Base-by-base conservation (phyloP, 1,140 invertebrate genomes). In the Metaphire vulgaris region DNA sequence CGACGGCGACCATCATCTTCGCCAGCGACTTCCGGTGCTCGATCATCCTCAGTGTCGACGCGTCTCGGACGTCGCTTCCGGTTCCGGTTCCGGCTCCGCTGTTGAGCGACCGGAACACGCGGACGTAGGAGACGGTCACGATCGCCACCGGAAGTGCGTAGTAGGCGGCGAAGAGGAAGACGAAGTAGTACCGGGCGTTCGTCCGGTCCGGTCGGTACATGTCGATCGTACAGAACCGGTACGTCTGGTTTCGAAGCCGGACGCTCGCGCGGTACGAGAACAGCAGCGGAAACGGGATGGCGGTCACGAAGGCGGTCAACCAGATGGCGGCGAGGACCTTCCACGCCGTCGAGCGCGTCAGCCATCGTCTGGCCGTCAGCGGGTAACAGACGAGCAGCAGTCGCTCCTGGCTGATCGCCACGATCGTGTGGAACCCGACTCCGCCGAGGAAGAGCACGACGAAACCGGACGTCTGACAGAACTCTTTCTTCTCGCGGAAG, bases 371-470 rank as follows among this genome's bases (percentile, higher is more conserved):
- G 30, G 76, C 76, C 26, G 33, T 33, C 70, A 77, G 71, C 6
- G 76, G 76, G 65, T 74, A 77, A 26, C 34, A 73, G 76, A 77
- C 74, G 64, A 77, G 76, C 0, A 77, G 66, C 32, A 74, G 66
- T 21, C 64, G 72, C 67, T 77, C 76, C 29, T 77, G 76, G 29
- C 66, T 74, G 76, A 77, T 77, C 31, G 76, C 76, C 15, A 77
- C 72, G 34, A 77, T 56, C 1, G 76, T 69, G 72, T 74, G 76
- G 76, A 77, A 74, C 65, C 76, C 76, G 0, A 77, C 76, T 21
- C 41, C 30, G 1, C 73, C 76, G 21, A 77, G 41, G 33, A 73
- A 41, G 15, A 73, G n/a, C 1, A 64, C 41, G 72, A 41, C 28
- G 72, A 73, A 73, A 34, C 12, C 26, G 31, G 41, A 28, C 30